Evolutionary conservation across 1,140 invertebrate species (phyloP).

Genomic region (Manduca sexta): DNA sequence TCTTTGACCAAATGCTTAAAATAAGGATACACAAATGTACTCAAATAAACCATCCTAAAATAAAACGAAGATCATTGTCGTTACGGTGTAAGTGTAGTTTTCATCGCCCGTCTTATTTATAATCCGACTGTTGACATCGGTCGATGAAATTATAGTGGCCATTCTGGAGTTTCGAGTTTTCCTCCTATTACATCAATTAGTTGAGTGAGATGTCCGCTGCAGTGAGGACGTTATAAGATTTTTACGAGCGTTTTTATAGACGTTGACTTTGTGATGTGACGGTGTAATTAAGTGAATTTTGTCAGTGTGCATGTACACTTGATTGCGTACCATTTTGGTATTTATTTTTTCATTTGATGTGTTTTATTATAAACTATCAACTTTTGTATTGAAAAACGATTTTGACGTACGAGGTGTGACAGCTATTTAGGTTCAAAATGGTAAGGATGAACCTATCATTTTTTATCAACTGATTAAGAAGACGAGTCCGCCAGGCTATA

Average conservation of each 20-base stretch:
- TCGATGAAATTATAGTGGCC: conserved; percentile 59
- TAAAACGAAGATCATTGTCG: conserved; percentile 62
- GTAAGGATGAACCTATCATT: too few relatives aligned
- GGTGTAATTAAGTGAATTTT: not conserved
- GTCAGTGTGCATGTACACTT: not conserved
- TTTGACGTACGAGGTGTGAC: too few relatives aligned
- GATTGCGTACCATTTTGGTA: not conserved
- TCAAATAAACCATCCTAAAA: conserved; percentile 23
- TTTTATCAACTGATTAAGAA: too few relatives aligned
- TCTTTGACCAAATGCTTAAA: too few relatives aligned
- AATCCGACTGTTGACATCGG: conserved; percentile 47
- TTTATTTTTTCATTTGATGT: not conserved
- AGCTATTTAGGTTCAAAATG: too few relatives aligned
- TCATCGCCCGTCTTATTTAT: conserved; percentile 67
- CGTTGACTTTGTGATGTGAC: not conserved
- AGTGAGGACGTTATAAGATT: conserved; percentile 34
- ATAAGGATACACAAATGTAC: not conserved
- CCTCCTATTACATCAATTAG: conserved; percentile 66
- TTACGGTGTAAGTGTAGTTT: conserved; percentile 57
- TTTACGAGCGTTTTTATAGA: not conserved
- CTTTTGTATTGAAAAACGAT: too few relatives aligned
- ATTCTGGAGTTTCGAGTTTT: conserved; percentile 56
- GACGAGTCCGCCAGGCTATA: too few relatives aligned
- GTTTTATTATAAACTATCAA: not conserved
- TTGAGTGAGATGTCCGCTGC: conserved; percentile 68